Base-by-base conservation (phyloP, 2,888 invertebrate species). In the Microchrysa polita region DNA sequence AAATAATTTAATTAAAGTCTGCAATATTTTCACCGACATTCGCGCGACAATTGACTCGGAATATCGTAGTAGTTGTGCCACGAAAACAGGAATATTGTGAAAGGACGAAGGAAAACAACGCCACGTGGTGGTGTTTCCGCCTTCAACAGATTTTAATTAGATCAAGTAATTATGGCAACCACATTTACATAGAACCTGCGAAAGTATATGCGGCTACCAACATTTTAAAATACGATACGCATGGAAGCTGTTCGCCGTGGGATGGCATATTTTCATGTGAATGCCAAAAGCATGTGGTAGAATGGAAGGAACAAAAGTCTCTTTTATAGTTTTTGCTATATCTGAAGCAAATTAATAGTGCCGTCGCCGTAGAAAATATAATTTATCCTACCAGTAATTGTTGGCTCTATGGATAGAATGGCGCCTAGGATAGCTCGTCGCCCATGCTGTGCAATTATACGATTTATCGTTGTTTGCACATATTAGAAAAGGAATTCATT, bases 271-370 rank as follows among this genome's bases (percentile, higher is more conserved):
- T 34, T n/a, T 34, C 27, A 34, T 34, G 27, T 7, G 27, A 34
- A 34, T 7, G 27, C 27, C 27, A 34, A 34, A 34, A 34, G 4
- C 27, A 34, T 34, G 27, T 34, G 27, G 4, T 34, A 2, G n/a
- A 2, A 34, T 34, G 27, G 27, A 5, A 5, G 2, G 27, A 34
- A 16, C 5, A 67, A n/a, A n/a, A 7, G 53, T 40, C 52, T 67
- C 42, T 67, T n/a, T 16, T 23, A 27, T 53, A 52, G 27, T 27
- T 53, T n/a, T 52, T 73, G 27, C 7, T 67, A n/a, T n/a, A 73
- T 74, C 73, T 67, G 74, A 73, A 73, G 72, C 67, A 72, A 74
- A 74, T 74, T 72, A 74, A 67, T 73, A 57, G 40, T 60, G 42
- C n/a, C 61, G 5, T 2, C 27, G 27, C 27, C 2, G 27, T 34